phyloP scores from a whole-genome alignment of 2,113 vertebrate species.

The Gorsachius goisagi region DNA sequence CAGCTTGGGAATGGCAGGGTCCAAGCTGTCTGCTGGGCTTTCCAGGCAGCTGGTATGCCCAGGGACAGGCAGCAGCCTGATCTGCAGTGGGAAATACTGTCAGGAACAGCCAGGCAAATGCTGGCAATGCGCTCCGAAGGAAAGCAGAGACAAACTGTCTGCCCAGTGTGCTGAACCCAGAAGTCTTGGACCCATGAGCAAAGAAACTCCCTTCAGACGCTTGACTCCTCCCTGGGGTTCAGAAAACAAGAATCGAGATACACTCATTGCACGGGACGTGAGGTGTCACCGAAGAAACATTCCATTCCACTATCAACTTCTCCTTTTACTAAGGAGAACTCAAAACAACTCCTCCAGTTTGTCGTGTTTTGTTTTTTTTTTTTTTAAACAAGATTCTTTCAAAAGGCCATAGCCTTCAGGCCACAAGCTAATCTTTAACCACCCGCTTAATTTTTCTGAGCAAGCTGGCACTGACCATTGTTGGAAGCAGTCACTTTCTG shows the following conservation, averaged over 20 bases:
- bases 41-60: background rate
- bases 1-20: background rate
- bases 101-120: conserved; percentile 3
- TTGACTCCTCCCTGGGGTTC: conserved; percentile 21
- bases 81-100: background rate
- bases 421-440: background rate
- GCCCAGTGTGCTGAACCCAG: background rate
- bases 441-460: background rate
- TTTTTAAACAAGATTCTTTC: background rate
- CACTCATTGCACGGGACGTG: background rate
- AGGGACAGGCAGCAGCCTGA: background rate
- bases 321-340: background rate
- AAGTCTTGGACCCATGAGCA: background rate
- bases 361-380: background rate
- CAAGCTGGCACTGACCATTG: background rate
- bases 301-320: background rate
- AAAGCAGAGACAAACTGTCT: conserved; percentile 58
- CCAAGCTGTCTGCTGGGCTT: background rate
- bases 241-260: background rate
- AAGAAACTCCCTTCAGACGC: background rate
- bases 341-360: background rate
- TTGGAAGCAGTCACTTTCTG: background rate
- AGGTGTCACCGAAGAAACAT: background rate
- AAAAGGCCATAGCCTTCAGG: background rate
- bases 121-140: background rate